Conservation (phyloP, 2,113 vertebrate genomes). For the Ovibos moschatus region DNA sequence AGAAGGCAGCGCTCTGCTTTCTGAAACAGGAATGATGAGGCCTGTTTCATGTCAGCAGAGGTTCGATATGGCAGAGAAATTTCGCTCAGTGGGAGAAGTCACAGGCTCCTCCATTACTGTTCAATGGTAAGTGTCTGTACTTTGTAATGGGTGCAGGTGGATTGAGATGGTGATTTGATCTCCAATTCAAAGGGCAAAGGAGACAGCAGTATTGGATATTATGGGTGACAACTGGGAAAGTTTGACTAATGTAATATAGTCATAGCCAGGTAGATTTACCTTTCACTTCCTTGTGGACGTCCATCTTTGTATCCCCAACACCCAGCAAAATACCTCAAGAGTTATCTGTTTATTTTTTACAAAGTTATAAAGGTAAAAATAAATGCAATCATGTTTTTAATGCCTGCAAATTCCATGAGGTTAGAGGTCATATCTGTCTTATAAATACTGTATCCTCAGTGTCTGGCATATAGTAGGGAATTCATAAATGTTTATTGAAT, state of each 20-base stretch:
- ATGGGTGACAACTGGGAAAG: neutral
- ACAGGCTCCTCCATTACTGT: neutral
- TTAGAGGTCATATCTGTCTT: neutral
- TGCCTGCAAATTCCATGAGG: neutral
- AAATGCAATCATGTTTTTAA: constrained; percentile 6
- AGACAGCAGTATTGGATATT: neutral
- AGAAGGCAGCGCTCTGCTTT: neutral
- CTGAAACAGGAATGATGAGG: neutral
- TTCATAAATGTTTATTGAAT: neutral
- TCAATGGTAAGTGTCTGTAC: neutral
- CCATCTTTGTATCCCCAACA: neutral
- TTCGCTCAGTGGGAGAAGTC: neutral
- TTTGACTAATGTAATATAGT: neutral
- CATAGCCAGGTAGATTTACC: neutral
- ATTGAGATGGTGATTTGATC: neutral
- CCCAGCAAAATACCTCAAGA: neutral
- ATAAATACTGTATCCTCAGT: neutral
- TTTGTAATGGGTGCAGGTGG: neutral
- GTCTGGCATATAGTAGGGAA: neutral
- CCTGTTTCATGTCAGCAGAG: neutral
- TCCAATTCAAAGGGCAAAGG: neutral
- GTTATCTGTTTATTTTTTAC: neutral
- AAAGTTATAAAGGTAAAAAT: neutral
- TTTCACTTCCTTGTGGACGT: neutral
- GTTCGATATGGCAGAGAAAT: neutral